Conservation (phyloP, 1,140 invertebrate genomes). For the Cydia strobilella region DNA sequence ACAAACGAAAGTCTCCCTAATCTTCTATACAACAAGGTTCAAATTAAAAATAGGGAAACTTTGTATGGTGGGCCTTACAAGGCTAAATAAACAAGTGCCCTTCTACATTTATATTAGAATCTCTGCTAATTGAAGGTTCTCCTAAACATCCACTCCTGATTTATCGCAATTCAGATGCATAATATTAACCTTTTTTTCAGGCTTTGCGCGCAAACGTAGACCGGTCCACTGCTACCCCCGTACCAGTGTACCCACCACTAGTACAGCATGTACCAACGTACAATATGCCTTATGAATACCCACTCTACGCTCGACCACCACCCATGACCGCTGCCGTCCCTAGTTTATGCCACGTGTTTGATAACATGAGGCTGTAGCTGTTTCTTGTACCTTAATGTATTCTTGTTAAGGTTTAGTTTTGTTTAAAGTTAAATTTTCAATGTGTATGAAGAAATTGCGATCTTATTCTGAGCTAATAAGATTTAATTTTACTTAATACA, state of each 20-base stretch:
- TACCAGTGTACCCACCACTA: slow-evolving; percentile 47
- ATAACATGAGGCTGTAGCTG: slow-evolving; percentile 19
- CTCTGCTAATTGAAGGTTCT: too few species aligned
- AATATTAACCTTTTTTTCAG: slow-evolving; percentile 43
- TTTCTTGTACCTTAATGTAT: neutral
- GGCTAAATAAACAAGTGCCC: too few species aligned
- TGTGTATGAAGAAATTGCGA: neutral
- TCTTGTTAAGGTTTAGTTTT: neutral
- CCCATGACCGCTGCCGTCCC: slow-evolving; percentile 46
- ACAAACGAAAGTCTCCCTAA: too few species aligned
- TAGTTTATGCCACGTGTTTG: slow-evolving; percentile 39
- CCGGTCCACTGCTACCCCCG: slow-evolving; percentile 40
- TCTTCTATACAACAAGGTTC: too few species aligned
- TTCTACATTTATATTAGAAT: too few species aligned
- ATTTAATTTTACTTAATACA: neutral
- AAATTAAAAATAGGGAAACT: too few species aligned
- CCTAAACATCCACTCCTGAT: too few species aligned
- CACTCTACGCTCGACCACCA: slow-evolving; percentile 45
- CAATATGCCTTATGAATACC: slow-evolving; percentile 51
- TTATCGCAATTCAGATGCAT: neutral
- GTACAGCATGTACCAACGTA: slow-evolving; percentile 47
- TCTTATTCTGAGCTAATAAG: slow-evolving; percentile 12
- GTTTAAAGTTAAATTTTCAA: neutral
- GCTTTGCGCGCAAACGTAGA: slow-evolving; percentile 50
- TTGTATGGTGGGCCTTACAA: too few species aligned